phyloP scores from a whole-genome alignment of 2,797 vertebrate genomes.

The Benthosema pterotum region DNA sequence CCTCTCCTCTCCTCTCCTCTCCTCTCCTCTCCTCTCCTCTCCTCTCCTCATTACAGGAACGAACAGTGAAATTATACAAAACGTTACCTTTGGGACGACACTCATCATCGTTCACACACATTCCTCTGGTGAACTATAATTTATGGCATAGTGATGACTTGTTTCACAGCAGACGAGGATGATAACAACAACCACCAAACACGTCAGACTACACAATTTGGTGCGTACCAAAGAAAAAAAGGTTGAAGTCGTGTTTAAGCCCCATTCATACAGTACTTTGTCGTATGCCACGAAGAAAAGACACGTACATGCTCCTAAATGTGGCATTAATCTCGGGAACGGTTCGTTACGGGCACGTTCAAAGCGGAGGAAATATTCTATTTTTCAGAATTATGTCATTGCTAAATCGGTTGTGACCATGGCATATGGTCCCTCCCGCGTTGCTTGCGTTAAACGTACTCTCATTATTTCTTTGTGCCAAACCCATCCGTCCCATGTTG shows the following conservation, averaged over 20 bases:
- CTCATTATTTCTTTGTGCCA: conserved; percentile 2
- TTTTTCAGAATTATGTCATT: conserved; percentile 20
- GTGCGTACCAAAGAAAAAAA: conserved; percentile 22
- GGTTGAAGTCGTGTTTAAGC: conserved; percentile 50
- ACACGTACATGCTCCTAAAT: no score
- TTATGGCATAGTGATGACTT: conserved; percentile 62
- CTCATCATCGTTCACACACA: conserved; percentile 56
- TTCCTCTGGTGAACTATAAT: conserved; percentile 55
- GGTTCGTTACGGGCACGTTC: no score
- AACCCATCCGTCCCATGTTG: no score
- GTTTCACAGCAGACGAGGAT: conserved; percentile 55
- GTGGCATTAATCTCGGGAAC: no score
- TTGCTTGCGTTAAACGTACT: neutral
- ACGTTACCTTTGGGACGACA: conserved; percentile 59
- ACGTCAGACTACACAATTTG: conserved; percentile 38
- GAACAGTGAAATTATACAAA: conserved; percentile 11
- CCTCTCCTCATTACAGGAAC: neutral
- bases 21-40: neutral
- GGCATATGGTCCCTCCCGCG: conserved; percentile 13
- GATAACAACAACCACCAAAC: conserved; percentile 45
- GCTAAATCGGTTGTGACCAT: conserved; percentile 37
- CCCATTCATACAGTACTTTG: neutral
- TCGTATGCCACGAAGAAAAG: no score
- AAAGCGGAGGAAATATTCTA: neutral
- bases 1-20: neutral